Evolutionary conservation across 2,113 vertebrate species (phyloP), one percentile per base, ranked within the genome.

Genomic region (Arothron firmamentum): DNA sequence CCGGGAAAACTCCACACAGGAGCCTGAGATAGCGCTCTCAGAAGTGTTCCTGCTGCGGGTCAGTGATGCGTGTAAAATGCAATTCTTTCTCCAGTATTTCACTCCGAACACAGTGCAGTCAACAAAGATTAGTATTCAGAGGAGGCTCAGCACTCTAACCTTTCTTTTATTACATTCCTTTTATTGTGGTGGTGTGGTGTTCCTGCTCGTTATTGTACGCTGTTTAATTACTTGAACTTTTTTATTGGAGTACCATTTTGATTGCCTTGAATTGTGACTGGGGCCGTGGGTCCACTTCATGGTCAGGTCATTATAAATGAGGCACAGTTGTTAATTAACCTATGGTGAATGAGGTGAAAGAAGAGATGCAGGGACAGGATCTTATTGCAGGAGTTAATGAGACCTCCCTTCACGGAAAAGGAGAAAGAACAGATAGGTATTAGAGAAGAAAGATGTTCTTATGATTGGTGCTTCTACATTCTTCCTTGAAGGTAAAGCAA

Each of bases 271-370:
- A 74, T 52, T 56, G 53, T 53, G 53, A 59, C 59, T 70, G 34
- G 38, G 47, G 42, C 53, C 18, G 58, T 43, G 47, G 31, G 23
- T 31, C 18, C 17, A 5, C 46, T 19, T 65, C 54, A 3, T 28
- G 60, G 53, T 74, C 57, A 65, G 51, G 64, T 72, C 51, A 47
- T 45, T 64, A 58, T 60, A 51, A 71, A 67, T 18, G 55, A 74
- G 65, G 62, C 54, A 62, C 75, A 34, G 42, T 38, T 79, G 53
- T 67, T 75, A 75, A 80, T 80, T 78, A 75, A 72, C 62, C 65
- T 78, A n/a, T 51, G 10, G 57, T 56, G 62, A 75, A 65, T 41
- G 63, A 78, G 74, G 69, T 78, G 56, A 77, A 43, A 56, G 60
- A 21, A 17, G 56, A 62, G 58, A 69, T 56, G 57, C 20, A 28